Percentiles rank a stretch among this genome's conserved stretches.
Evolutionary conservation across 2,888 invertebrate species (phyloP).

Genomic region (Reticulitermes lucifugus): DNA sequence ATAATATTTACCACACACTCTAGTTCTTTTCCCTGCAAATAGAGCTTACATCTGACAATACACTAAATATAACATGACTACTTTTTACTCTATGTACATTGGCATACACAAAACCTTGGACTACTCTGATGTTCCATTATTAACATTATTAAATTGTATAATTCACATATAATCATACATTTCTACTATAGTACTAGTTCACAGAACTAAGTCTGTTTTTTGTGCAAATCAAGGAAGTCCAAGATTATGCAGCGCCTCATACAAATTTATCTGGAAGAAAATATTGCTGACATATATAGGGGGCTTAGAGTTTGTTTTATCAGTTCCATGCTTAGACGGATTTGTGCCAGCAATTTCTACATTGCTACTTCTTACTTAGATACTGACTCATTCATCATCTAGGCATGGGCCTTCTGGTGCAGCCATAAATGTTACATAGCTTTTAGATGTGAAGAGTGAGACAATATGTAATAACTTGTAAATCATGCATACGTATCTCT

Average conservation of each 20-base stretch:
- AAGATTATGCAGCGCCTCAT: background rate
- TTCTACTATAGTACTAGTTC: background rate
- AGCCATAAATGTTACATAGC: background rate
- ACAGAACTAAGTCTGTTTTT: conserved; percentile 5
- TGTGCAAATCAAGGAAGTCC: background rate
- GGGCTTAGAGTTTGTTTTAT: conserved; percentile 3
- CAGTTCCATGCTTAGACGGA: background rate
- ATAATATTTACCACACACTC: too few species aligned
- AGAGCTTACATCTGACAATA: background rate
- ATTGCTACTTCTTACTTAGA: background rate
- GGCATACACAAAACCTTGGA: background rate
- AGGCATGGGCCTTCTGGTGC: background rate
- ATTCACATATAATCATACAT: background rate
- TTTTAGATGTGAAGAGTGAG: background rate
- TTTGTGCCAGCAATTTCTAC: background rate
- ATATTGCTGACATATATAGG: background rate
- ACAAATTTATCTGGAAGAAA: background rate
- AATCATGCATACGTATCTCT: background rate
- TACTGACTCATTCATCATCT: background rate
- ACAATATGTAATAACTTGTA: background rate
- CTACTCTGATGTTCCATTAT: conserved; percentile 3
- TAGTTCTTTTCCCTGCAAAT: background rate
- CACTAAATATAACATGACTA: background rate
- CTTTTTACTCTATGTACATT: conserved; percentile 1
- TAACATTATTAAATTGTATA: background rate